Evolutionary conservation across 2,888 invertebrate genomes (phyloP), one percentile per base, ranked within the genome.

Genomic region (Nesidiocoris tenuis): DNA sequence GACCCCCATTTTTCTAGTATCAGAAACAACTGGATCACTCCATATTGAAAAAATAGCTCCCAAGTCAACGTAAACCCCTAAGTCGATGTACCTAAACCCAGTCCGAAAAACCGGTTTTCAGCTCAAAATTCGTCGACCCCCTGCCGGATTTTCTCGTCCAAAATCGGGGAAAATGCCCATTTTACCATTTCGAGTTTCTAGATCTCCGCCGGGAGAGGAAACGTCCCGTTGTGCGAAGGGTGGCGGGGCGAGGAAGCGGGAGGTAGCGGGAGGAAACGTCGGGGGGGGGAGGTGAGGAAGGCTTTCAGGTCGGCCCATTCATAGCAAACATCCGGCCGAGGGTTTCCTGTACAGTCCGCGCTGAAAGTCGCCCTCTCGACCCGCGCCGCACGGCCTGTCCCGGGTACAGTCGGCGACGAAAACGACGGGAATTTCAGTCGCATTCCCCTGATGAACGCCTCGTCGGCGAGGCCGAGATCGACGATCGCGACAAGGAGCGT

Each of bases 291-390:
- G 39, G 39, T 7, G 39, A 39, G 39, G 39, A 39, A 39, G 39
- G 39, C 39, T 39, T 39, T 39, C 39, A 39, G 39, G 39, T 59
- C 59, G n/a, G 17, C 72, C 63, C 72, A 72, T 72, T 72, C 72
- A 72, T 72, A 72, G 72, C 72, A 61, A 72, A 72, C 72, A 72
- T 72, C 72, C 72, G 72, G 72, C 63, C 72, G 25, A 9, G 61
- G 63, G 72, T 72, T 72, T 72, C 72, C 72, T 72, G 72, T 72
- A 72, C 72, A 72, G 22, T 70, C 70, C 1, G 25, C 16, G 12
- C 70, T 17, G 22, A 67, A 18, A 67, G 67, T 63, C 22, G 39
- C 39, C 39, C 22, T 9, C 63, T 21, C 16, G 63, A 16, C 59
- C 24, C 59, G 56, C 59, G 70, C 57, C 24, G 9, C 39, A n/a